Evolutionary conservation across 2,888 invertebrate species (phyloP).

Genomic region (Hypselothyrea guttata): DNA sequence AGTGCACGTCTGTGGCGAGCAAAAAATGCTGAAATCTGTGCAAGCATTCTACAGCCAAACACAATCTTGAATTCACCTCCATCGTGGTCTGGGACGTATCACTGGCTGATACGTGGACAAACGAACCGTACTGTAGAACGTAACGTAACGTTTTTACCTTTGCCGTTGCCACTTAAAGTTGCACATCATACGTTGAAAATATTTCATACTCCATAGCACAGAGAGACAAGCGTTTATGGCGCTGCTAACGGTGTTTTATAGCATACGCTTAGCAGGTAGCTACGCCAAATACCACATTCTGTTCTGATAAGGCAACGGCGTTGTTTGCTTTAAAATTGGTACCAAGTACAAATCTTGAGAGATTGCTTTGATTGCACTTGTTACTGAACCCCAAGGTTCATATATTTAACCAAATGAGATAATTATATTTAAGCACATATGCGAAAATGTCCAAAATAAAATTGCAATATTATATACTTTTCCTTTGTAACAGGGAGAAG

Average conservation of each 20-base stretch:
- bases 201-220: slow-evolving; percentile 3
- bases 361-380: too few species aligned
- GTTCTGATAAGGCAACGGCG: too few species aligned
- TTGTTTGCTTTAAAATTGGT: too few species aligned
- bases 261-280: too few species aligned
- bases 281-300: too few species aligned
- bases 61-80: background rate
- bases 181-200: slow-evolving; percentile 53
- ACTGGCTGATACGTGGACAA: slow-evolving; percentile 22
- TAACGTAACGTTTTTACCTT: slow-evolving; percentile 1
- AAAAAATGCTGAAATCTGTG: slow-evolving; percentile 63
- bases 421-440: too few species aligned
- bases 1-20: slow-evolving; percentile 53
- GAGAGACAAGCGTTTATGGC: slow-evolving; percentile 1
- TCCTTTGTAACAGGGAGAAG: too few species aligned
- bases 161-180: slow-evolving; percentile 43
- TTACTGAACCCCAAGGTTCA: too few species aligned
- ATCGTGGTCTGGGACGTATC: slow-evolving; percentile 35
- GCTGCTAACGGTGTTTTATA: background rate
- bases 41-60: slow-evolving; percentile 23
- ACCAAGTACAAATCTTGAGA: too few species aligned
- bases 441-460: too few species aligned
- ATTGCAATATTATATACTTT: too few species aligned
- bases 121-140: slow-evolving; percentile 12
- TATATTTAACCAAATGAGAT: too few species aligned